Base-by-base conservation (phyloP, 1,140 invertebrate genomes). In the Macrostomum lignano region DNA sequence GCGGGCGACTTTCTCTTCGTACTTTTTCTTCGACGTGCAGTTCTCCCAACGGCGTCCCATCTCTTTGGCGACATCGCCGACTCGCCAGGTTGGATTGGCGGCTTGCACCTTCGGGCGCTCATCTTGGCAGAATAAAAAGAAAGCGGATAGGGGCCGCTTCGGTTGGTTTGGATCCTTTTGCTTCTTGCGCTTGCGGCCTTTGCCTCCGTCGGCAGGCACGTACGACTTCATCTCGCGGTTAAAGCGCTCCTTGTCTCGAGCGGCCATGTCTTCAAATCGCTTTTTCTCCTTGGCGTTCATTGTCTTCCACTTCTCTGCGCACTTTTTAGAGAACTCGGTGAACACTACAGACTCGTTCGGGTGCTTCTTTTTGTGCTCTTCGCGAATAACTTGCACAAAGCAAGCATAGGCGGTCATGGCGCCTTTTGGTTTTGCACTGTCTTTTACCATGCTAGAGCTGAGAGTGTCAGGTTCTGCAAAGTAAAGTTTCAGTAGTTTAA, bases 211-310 rank as follows among this genome's bases (percentile, higher is more conserved):
- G 13, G 76, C 72, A 29, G 84, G 82, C 33, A 73, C 72, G 60
- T 93, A 96, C 47, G 69, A 75, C 42, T 74, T 70, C 79, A 96
- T 94, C 63, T 96, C 86, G 31, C 69, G 60, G 46, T 93, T 79
- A 55, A 86, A 96, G 42, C 88, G 65, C 47, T 72, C 71, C 65
- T 94, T 96, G 60, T 96, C 88, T n/a, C 25, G 9, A 33, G 32
- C 79, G 7, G 91, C 84, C 77, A 98, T 78, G 48, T 93, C 82
- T 46, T 91, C 81, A 66, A 96, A 98, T 44, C 84, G 67, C 47
- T 82, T 74, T 67, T 96, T 96, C 56, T 98, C 88, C 47, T 91
- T 84, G 39, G 91, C 82, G 38, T 70, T 73, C 91, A 98, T 96
- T 28, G 91, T 84, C 74, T 93, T 96, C 91, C 91, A 98, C 60